phyloP scores from a whole-genome alignment of 2,797 vertebrate species.

The Pantherophis alleghaniensis region DNA sequence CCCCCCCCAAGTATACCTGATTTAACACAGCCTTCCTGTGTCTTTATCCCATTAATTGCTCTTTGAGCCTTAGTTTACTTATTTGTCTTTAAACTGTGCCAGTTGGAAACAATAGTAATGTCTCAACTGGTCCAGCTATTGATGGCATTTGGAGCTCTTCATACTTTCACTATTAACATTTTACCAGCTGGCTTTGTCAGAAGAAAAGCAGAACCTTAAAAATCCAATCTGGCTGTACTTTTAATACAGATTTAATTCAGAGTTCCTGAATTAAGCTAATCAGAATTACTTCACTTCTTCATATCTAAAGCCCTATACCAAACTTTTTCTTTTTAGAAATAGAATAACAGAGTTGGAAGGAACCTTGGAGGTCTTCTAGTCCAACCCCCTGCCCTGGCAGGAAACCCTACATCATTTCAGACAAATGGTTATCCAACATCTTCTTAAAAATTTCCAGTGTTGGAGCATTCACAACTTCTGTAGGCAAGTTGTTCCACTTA shows the following conservation, averaged over 20 bases:
- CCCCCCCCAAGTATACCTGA: constrained; percentile 1
- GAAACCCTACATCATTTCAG: no score
- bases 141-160: not conserved
- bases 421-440: no score
- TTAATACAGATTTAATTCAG: constrained; percentile 15
- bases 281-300: constrained; percentile 26
- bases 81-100: not conserved
- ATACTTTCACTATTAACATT: constrained; percentile 6
- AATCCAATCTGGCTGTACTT: constrained; percentile 4
- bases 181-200: not conserved
- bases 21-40: constrained; percentile 9
- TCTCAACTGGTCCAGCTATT: constrained; percentile 10
- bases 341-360: no score
- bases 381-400: no score
- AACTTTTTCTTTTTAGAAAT: not conserved
- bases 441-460: no score
- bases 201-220: constrained; percentile 11
- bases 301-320: not conserved
- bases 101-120: not conserved
- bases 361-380: no score
- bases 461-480: no score
- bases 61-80: not conserved
- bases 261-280: constrained; percentile 15
- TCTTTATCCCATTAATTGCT: not conserved
- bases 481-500: no score